Base-by-base conservation (phyloP, 2,797 vertebrate genomes). In the Hirundo rustica region DNA sequence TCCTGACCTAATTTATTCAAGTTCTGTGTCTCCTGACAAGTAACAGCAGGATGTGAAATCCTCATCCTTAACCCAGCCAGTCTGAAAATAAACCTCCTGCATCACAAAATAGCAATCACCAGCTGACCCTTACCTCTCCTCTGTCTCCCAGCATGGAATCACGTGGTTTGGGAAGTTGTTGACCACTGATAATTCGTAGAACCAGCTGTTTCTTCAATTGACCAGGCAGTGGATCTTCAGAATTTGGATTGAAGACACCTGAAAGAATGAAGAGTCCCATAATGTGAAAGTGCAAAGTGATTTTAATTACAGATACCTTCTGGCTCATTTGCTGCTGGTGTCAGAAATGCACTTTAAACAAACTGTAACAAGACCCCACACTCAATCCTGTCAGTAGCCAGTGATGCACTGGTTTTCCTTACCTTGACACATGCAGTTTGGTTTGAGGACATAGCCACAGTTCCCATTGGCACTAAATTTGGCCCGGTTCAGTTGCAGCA, bases 101-200 rank as follows among this genome's bases (percentile, higher is more conserved):
- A 75, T n/a, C 18, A 60, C 25, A 44, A 17, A 61, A 19, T 14
- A 66, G 14, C 21, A 36, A 29, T 7, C n/a, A 50, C 7, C 0
- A 4, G 26, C 25, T 54, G 36, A 48, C 16, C 53, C 47, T 81
- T 97, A 99, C 99, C 99, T 99, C 99, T 98, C 99, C 99, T 72
- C 99, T 97, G 97, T 99, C 99, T 51, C 99, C 99, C 84, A 99
- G 87, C 99, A 99, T 98, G 3, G 99, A 99, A 97, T 99, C 99
- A 89, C 99, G 99, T 4, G 99, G 99, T 97, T 99, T 99, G 15
- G 99, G 99, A 60, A 99, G 98, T 94, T 99, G 99, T n/a, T 99
- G 99, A 23, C 99, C 99, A 9, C 99, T 99, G 96, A 99, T 99
- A 92, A 99, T 98, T 96, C 99, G 98, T 23, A 99, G 95, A 57